Evolutionary conservation across 2,888 invertebrate species (phyloP), one percentile per base, ranked within the genome.

Genomic region (Axea sp.): DNA sequence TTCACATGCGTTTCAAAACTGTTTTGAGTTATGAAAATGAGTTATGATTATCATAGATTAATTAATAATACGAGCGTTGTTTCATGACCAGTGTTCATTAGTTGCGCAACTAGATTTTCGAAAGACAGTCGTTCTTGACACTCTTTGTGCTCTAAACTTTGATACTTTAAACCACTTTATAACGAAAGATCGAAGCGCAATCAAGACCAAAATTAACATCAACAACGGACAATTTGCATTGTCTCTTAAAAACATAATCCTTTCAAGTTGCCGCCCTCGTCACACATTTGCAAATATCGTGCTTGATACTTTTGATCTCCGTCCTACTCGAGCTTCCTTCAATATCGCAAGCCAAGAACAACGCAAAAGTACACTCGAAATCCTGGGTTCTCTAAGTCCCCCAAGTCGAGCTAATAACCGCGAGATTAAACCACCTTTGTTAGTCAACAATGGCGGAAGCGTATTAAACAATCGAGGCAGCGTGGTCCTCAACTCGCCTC

Each of bases 401-500:
- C 41, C 39, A n/a, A 57, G 53, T 19, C 31, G 26, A 14, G 71
- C 64, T 72, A 72, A 72, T 72, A 72, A 72, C 71, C 55, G 51
- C 49, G 14, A 72, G 57, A 72, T 64, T 72, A 51, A 64, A 57
- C 57, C 57, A 57, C 64, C 71, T 72, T 72, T 64, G 64, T 72
- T 57, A 43, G 57, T 64, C 49, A 71, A 64, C 62, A 57, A 49
- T 28, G 30, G 57, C 57, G 64, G 57, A 22, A 41, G 57, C 64
- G 43, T 26, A 62, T 64, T 62, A 64, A 41, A 49, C 57, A 55
- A 41, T 71, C 47, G 62, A n/a, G 35, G 19, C n/a, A n/a, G 31
- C 26, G 19, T 17, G 12, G 22, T 14, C 15, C 19, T 12, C 26
- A 19, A 15, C 31, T 24, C 7, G 37, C 9, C 45, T 28, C 22